Evolutionary conservation across 2,113 vertebrate species (phyloP), one percentile per base, ranked within the genome.

Genomic region (Urocynchramus pylzowi): DNA sequence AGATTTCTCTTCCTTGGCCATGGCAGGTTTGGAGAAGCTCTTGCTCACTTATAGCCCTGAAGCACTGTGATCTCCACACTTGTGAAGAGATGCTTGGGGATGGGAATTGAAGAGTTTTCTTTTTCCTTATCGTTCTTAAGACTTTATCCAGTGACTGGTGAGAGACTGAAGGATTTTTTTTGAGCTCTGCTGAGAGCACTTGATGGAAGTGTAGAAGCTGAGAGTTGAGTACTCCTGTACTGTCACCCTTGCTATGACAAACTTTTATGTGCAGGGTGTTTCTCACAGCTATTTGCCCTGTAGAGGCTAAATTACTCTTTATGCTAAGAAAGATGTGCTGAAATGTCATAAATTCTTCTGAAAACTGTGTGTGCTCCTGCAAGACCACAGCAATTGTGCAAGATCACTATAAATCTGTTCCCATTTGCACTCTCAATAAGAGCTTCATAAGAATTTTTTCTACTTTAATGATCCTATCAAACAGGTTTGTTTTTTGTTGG

Each of bases 121-220:
- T 83, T 83, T 83, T 54, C 17, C 26, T 81, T 30, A 10, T 67
- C 42, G 30, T 81, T 16, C 44, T 74, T 67, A 50, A 80, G 35
- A 7, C 2, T 3, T 75, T 67, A 37, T 79, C 18, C 69, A 68
- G 31, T 73, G 69, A 37, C n/a, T 77, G 42, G 14, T 67, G 47
- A 75, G 71, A 79, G 28, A 35, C 20, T 75, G 52, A 75, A 69
- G 35, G 65, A 53, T 79, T 93, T 87, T 78, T 33, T 31, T 53
- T 41, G 47, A 80, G 37, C 53, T 84, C 61, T 91, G 18, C n/a
- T 93, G 67, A 95, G 74, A 90, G 57, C 41, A 33, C 74, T 89
- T 85, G 31, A 50, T 82, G 49, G 39, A 84, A 69, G 12, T 0
- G 0, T 17, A 13, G 52, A 20, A 91, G 42, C 39, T 78, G 63